Percentiles rank a stretch among this genome's conserved stretches.
These are phyloP conservation scores for Phorcus lineatus DNA, from an alignment of 2,888 invertebrate species.

Conservation along the genomic window DNA sequence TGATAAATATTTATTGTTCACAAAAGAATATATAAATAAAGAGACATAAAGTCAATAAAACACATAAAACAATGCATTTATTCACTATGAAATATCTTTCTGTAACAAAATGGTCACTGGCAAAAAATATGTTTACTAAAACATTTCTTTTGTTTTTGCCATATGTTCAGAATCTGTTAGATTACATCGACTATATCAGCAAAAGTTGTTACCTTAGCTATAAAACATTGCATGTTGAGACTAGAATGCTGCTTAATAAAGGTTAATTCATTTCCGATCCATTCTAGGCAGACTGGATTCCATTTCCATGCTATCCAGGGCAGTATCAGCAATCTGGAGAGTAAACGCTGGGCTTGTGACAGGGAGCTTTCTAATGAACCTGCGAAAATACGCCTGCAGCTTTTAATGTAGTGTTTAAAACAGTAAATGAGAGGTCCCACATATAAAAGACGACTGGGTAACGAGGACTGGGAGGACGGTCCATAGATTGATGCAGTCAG, in stretches of 20 bases:
- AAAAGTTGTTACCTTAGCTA: too few relatives aligned
- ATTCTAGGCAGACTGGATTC: not conserved
- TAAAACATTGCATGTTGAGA: too few relatives aligned
- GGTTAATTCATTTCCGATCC: not conserved
- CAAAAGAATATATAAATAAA: too few relatives aligned
- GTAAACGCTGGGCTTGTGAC: not conserved
- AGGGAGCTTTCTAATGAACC: not conserved
- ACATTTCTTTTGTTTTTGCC: too few relatives aligned
- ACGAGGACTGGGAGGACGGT: not conserved
- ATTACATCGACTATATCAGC: too few relatives aligned
- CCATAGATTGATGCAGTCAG: not conserved
- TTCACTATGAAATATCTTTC: too few relatives aligned
- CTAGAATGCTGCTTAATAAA: not conserved
- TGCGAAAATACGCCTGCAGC: not conserved
- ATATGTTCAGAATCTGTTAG: too few relatives aligned
- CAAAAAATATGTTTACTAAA: too few relatives aligned
- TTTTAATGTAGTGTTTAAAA: conserved; percentile 2
- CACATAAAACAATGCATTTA: too few relatives aligned
- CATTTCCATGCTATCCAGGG: not conserved
- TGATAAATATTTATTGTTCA: too few relatives aligned
- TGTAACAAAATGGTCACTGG: too few relatives aligned
- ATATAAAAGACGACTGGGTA: not conserved
- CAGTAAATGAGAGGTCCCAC: not conserved
- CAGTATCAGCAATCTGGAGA: not conserved
- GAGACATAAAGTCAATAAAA: too few relatives aligned